Percentiles rank a stretch among this genome's conserved stretches.
These are phyloP conservation scores for Manacus vitellinus DNA, from an alignment of 2,113 vertebrate species.

Conservation along the genomic window DNA sequence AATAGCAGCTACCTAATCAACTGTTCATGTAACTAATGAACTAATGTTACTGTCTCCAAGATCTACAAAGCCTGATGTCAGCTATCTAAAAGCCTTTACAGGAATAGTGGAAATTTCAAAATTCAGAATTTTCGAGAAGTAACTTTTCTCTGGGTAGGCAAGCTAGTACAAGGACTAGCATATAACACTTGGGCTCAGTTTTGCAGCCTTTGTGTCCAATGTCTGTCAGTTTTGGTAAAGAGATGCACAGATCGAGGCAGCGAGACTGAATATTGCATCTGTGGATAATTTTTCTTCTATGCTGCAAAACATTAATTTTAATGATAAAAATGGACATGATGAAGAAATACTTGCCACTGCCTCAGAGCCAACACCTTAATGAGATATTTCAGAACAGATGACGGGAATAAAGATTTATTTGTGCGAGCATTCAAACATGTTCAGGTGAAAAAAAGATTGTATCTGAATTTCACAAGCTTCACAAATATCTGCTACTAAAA, in stretches of 20 bases:
- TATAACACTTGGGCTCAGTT: not conserved
- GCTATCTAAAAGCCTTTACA: not conserved
- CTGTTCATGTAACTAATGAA: not conserved
- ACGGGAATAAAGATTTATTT: constrained; percentile 63
- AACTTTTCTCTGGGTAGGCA: not conserved
- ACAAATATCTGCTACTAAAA: constrained; percentile 9
- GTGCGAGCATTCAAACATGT: constrained; percentile 46
- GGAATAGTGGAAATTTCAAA: not conserved
- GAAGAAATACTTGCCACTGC: not conserved
- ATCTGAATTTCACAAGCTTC: constrained; percentile 33
- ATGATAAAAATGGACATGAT: not conserved
- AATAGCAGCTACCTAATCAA: not conserved
- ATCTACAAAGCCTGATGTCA: not conserved
- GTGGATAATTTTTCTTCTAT: not conserved
- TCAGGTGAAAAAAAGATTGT: not conserved
- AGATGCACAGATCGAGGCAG: not conserved
- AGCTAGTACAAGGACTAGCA: not conserved
- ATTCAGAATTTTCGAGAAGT: not conserved
- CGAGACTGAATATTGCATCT: fast-evolving
- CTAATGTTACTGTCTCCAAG: not conserved
- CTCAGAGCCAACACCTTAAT: constrained; percentile 22
- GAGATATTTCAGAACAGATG: constrained; percentile 35
- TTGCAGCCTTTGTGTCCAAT: not conserved
- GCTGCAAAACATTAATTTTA: not conserved
- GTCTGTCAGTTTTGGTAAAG: not conserved